Conservation (phyloP, 2,113 vertebrate species). For the Proteles cristata region DNA sequence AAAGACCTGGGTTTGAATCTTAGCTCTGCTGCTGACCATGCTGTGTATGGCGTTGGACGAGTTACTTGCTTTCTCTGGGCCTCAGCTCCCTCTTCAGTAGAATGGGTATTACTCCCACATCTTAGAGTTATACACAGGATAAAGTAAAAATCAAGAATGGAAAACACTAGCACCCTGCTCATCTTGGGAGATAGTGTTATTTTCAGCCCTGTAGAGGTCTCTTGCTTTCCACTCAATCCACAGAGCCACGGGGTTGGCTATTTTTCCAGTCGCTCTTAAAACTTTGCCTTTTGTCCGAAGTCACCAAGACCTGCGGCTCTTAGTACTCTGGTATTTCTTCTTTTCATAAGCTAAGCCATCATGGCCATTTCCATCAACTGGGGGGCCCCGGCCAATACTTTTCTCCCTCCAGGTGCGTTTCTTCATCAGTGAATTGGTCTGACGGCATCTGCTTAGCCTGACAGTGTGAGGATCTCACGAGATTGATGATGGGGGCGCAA, state of each 20-base stretch:
- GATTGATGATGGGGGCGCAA: background rate
- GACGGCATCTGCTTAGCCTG: background rate
- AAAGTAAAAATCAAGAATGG: background rate
- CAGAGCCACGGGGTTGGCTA: background rate
- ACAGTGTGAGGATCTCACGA: accelerated
- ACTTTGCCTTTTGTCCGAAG: background rate
- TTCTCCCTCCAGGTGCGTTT: background rate
- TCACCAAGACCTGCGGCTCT: accelerated
- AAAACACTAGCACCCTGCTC: accelerated
- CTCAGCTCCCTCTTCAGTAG: background rate
- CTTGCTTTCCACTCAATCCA: background rate
- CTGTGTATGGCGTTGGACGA: background rate
- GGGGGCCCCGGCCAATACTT: background rate
- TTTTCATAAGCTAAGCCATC: background rate
- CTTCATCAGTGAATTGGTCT: background rate
- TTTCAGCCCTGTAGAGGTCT: background rate
- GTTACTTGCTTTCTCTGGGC: background rate
- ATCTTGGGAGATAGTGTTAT: background rate
- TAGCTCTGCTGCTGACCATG: background rate
- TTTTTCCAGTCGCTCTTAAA: background rate
- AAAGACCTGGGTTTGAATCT: background rate
- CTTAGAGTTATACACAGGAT: background rate
- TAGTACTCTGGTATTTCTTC: background rate
- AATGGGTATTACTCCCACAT: background rate
- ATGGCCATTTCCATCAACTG: accelerated